Base-by-base conservation (phyloP, 2,888 invertebrate genomes). In the Melinaea marsaeus region DNA sequence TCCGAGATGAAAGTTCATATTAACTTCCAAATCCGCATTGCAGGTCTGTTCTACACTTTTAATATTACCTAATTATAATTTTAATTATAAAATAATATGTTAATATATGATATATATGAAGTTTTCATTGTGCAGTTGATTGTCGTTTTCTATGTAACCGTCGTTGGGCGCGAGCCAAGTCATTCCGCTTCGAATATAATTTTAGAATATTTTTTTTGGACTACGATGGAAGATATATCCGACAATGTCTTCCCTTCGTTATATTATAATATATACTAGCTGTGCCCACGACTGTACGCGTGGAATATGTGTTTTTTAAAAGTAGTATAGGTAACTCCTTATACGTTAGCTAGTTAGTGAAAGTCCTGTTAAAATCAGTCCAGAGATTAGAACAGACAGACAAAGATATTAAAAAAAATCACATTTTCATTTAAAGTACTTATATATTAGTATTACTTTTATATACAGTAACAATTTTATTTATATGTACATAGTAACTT, bases 201-300 rank as follows among this genome's bases (percentile, higher is more conserved):
- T 88, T 90, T 89, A 85, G 89, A 90, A 83, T 73, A 76, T 83
- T 88, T 88, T 81, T 88, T 89, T 83, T 85, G 85, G 77, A 78
- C 76, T 76, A 84, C 59, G 47, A 32, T 51, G n/a, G 51, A 22
- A 82, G 81, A 80, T 79, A 77, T 78, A 77, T 78, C 76, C 77
- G 79, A 89, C 84, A 89, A 88, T 89, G 90, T 89, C 86, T 79
- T 68, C 67, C 66, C 57, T 61, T 56, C 33, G 34, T 60, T 55
- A 13, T n/a, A 46, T 46, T 32, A 42, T 11, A 35, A 60, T 32
- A 55, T 35, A 7, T 22, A 13, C 42, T 59, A 54, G 54, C 22
- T 57, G 35, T 37, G 22, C 22, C 22, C 22, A 22, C 22, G 22
- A 22, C 22, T 22, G 1, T 22, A 22, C 22, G 22, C 22, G 22